Percentiles rank a stretch among this genome's conserved stretches.
Evolutionary conservation across 2,113 vertebrate genomes (phyloP).

Genomic region (Dolichallabes microphthalmus): DNA sequence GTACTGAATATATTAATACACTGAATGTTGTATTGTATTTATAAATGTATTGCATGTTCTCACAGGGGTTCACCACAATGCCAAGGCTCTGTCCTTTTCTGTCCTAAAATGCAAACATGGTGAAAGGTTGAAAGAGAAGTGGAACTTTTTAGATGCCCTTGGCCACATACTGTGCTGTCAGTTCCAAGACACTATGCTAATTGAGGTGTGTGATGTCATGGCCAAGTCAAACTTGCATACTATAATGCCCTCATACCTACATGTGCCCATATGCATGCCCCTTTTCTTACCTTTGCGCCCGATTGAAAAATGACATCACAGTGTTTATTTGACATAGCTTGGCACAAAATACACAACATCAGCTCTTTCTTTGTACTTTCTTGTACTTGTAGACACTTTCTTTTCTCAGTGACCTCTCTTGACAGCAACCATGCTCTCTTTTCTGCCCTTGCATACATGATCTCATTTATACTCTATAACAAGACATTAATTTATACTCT

Average conservation of each 20-base stretch:
- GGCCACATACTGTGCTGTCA: slow-evolving; percentile 41
- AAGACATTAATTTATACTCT: neutral
- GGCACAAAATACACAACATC: neutral
- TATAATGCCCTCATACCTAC: slow-evolving; percentile 35
- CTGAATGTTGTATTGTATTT: neutral
- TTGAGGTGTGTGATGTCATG: slow-evolving; percentile 27
- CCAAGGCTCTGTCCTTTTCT: neutral
- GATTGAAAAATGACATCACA: neutral
- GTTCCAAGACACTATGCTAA: slow-evolving; percentile 43
- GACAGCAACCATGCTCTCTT: neutral
- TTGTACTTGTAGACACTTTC: neutral
- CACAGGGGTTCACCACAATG: neutral
- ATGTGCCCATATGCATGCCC: slow-evolving; percentile 21
- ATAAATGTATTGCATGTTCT: neutral
- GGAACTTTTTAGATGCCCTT: slow-evolving; percentile 44
- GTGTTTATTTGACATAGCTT: neutral
- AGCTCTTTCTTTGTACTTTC: neutral
- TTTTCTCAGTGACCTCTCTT: neutral
- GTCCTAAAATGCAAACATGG: slow-evolving; percentile 2
- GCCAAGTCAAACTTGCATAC: slow-evolving; percentile 14
- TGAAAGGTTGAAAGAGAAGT: slow-evolving; percentile 32
- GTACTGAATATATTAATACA: neutral
- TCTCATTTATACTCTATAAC: neutral
- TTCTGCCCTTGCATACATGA: neutral
- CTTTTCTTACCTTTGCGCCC: slow-evolving; percentile 10